Conservation (phyloP, 37 sponge, comb jelly and placozoan genomes). For the Cladorhizidae sp. region DNA sequence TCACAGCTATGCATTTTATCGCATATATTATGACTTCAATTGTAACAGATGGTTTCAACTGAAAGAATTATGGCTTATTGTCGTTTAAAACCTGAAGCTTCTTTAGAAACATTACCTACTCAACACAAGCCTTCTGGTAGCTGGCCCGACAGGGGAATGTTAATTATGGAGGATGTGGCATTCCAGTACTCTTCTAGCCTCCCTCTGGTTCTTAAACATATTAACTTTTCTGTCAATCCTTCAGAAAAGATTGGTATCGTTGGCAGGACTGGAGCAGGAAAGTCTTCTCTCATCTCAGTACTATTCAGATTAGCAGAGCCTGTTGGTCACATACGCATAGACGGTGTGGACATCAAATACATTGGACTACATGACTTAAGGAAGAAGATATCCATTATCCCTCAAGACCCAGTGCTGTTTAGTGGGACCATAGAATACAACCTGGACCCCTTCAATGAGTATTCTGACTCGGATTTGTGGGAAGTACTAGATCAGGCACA, state of each 20-base stretch:
- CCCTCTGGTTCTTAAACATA: constrained; percentile 66
- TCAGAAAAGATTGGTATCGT: constrained; percentile 91
- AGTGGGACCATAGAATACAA: constrained; percentile 89
- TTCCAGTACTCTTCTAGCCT: constrained; percentile 48
- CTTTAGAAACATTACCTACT: constrained; percentile 51
- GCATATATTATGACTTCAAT: background rate
- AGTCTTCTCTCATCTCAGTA: constrained; percentile 83
- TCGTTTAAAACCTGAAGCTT: constrained; percentile 57
- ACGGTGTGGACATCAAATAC: constrained; percentile 69
- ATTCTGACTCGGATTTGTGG: constrained; percentile 79
- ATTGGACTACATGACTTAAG: constrained; percentile 87
- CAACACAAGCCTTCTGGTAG: constrained; percentile 44
- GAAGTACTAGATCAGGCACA: constrained; percentile 79
- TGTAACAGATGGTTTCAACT: constrained; percentile 77
- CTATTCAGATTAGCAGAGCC: constrained; percentile 90
- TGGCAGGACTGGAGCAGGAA: constrained; percentile 95
- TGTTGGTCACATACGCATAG: constrained; percentile 73
- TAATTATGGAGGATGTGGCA: constrained; percentile 40
- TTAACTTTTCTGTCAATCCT: constrained; percentile 52
- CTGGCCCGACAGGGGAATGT: constrained; percentile 73
- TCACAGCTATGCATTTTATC: background rate
- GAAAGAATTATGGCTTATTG: constrained; percentile 76
- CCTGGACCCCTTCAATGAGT: constrained; percentile 89
- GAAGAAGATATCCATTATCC: constrained; percentile 85
- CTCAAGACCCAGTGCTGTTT: constrained; percentile 94